Evolutionary conservation across 2,113 vertebrate species (phyloP).

Genomic region (Saccopteryx bilineata): DNA sequence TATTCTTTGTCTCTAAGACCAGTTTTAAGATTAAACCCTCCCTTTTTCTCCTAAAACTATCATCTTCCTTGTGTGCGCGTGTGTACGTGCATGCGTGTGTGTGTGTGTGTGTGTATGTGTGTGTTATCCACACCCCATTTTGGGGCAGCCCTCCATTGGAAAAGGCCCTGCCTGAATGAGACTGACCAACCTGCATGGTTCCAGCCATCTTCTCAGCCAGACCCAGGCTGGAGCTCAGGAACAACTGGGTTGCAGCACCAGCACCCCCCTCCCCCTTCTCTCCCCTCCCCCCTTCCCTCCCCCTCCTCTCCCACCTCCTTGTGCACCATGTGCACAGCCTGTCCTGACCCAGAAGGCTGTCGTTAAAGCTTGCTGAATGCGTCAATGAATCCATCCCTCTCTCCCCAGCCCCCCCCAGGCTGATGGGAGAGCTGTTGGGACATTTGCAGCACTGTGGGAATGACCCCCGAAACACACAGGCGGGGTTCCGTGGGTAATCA

Average conservation of each 20-base stretch:
- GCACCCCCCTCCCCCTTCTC: rapidly evolving
- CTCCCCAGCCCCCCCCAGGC: neutral
- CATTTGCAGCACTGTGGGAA: too few species aligned
- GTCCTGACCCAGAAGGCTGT: neutral
- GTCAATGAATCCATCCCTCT: neutral
- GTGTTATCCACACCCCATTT: neutral
- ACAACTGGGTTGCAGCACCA: neutral
- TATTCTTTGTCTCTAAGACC: slow-evolving; percentile 56
- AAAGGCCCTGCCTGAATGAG: neutral
- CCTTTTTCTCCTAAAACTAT: neutral
- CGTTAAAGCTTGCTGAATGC: neutral
- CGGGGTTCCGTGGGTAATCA: neutral
- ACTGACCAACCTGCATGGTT: neutral
- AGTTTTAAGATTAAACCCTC: slow-evolving; percentile 23
- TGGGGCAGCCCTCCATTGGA: neutral
- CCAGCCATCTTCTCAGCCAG: neutral
- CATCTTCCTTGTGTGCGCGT: neutral
- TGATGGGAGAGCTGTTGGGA: neutral
- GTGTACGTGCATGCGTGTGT: neutral
- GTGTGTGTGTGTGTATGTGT: neutral
- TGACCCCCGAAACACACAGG: neutral
- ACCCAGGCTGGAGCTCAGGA: neutral
- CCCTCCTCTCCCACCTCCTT: neutral
- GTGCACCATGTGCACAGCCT: rapidly evolving
- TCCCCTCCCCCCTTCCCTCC: rapidly evolving